Evolutionary conservation across 23 tunicate genomes (phyloP).

Genomic region (Oikopleura dioica): DNA sequence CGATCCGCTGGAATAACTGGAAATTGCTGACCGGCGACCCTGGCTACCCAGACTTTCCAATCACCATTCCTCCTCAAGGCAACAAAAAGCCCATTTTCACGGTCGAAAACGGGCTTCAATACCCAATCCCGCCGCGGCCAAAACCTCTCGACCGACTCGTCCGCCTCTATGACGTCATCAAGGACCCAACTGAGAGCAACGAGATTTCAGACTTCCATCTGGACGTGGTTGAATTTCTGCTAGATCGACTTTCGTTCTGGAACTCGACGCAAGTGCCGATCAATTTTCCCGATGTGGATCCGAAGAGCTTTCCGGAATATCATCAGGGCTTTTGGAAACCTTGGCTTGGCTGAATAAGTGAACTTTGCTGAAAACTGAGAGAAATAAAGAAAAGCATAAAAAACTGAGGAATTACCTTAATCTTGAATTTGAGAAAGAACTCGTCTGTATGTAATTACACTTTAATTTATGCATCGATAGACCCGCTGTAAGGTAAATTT

Average conservation of each 20-base stretch:
- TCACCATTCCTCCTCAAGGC: slow-evolving; percentile 38
- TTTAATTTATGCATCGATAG: no score
- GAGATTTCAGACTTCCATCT: slow-evolving; percentile 45
- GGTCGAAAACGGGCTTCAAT: not conserved
- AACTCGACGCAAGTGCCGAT: slow-evolving; percentile 63
- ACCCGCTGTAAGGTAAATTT: no score
- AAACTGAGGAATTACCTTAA: no score
- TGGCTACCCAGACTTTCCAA: slow-evolving; percentile 29
- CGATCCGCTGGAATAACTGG: slow-evolving; percentile 50
- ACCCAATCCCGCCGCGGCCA: not conserved
- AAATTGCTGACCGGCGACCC: slow-evolving; percentile 57
- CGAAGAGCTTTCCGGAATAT: slow-evolving; percentile 25
- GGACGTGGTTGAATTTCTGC: slow-evolving; percentile 23
- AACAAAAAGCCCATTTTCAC: slow-evolving; percentile 11
- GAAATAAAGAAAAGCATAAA: no score
- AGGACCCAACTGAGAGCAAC: slow-evolving; percentile 40
- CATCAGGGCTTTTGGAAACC: slow-evolving; percentile 77
- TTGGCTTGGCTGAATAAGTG: slow-evolving; percentile 22
- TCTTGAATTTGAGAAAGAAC: no score
- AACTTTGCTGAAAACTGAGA: no score
- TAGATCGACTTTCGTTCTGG: slow-evolving; percentile 21
- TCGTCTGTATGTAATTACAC: no score
- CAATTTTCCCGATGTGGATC: slow-evolving; percentile 32
- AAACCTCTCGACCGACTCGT: slow-evolving; percentile 1
- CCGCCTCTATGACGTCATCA: slow-evolving; percentile 31